Base-by-base conservation (phyloP, 1,140 invertebrate species). In the Latrodectus geometricus region DNA sequence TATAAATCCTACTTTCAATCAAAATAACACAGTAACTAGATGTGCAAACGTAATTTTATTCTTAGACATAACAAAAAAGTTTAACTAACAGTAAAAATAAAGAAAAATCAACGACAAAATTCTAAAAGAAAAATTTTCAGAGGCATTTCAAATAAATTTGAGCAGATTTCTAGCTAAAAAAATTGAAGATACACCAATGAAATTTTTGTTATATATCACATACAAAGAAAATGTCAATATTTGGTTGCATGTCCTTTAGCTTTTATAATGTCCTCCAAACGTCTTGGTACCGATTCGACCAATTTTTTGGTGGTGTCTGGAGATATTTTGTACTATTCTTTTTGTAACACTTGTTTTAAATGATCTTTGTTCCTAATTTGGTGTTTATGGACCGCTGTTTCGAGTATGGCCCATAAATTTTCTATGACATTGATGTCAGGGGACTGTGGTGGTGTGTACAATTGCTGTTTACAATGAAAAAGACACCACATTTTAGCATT, bases 351-450 rank as follows among this genome's bases (percentile, higher is more conserved):
- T 61, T 35, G 12, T 7, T 78, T 66, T 78, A 78, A 78, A 66
- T 78, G 56, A 12, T 5, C 7, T 78, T 61, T 78, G 76, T 66
- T 78, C 15, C 54, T 80, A 69, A 70, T 80, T 49, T 69, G 9
- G n/a, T 70, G 66, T 70, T 50, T 80, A 69, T 80, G 49, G 65
- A 80, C 78, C 35, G 78, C 78, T 80, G 12, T 80, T 80, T 80
- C 78, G 65, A 80, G 68, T 54, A 35, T 68, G 65, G 65, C 65
- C 78, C 66, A 80, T 65, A 80, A 35, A 78, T 66, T 78, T 78
- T 66, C 56, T 8, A 78, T 78, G 23, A 78, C 54, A 78, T 78
- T 78, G 12, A 66, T 66, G n/a, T 66, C 76, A 35, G 56, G 21
- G 23, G 21, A 78, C 48, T 78, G 76, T 61, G 21, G 76, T 0